Evolutionary conservation across 2,888 invertebrate genomes (phyloP).

Genomic region (Lutraria lutraria): DNA sequence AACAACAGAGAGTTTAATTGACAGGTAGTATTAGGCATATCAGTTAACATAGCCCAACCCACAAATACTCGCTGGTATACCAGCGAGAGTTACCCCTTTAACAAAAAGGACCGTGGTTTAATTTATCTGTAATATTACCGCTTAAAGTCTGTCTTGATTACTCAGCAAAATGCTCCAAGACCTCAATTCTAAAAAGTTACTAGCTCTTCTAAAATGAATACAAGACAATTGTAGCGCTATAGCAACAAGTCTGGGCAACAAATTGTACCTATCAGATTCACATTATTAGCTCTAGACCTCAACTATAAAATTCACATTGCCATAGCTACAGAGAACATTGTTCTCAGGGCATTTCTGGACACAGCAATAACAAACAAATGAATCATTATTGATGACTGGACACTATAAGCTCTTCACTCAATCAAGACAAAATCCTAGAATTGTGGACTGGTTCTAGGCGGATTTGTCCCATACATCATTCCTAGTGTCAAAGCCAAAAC

Average conservation of each 20-base stretch:
- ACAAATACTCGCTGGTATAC: too few species aligned
- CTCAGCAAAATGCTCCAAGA: too few species aligned
- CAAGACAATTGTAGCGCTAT: too few species aligned
- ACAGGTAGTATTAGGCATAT: too few species aligned
- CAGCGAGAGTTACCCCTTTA: too few species aligned
- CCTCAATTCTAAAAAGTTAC: too few species aligned
- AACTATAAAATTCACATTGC: not conserved
- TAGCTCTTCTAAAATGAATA: too few species aligned
- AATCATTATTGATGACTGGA: slow-evolving; percentile 21
- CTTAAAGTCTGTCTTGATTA: too few species aligned
- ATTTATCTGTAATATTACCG: too few species aligned
- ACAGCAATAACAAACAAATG: slow-evolving; percentile 39
- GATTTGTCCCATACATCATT: slow-evolving; percentile 51
- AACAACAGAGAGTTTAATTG: too few species aligned
- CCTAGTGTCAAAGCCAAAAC: slow-evolving; percentile 41
- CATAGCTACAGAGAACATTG: not conserved
- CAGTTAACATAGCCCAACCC: too few species aligned
- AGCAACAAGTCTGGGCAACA: not conserved
- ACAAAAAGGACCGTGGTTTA: too few species aligned
- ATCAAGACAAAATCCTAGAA: slow-evolving; percentile 38
- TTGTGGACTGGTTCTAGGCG: slow-evolving; percentile 35
- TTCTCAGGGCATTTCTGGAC: not conserved
- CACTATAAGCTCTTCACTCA: slow-evolving; percentile 28
- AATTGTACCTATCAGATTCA: not conserved
- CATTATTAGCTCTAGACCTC: not conserved